Conservation (phyloP, 1,140 invertebrate genomes). For the Nephila pilipes region DNA sequence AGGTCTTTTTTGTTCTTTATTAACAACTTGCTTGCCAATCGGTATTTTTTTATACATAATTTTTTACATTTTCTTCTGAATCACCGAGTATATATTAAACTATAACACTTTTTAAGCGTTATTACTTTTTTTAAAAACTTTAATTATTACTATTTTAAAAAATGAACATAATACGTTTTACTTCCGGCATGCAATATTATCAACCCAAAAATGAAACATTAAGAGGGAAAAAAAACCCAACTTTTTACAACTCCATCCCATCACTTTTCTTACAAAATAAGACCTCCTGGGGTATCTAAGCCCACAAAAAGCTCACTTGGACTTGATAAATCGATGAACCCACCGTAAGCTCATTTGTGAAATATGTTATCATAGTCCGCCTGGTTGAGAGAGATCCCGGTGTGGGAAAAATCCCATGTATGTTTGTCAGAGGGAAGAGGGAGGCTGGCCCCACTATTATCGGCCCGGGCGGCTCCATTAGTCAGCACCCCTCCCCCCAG, state of each 20-base stretch:
- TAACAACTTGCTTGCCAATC: too few species aligned
- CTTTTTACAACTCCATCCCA: background rate
- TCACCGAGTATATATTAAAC: too few species aligned
- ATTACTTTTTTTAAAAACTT: too few species aligned
- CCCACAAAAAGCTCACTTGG: background rate
- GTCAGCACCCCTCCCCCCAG: constrained; percentile 8
- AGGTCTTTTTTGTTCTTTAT: too few species aligned
- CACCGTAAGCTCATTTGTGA: constrained; percentile 27
- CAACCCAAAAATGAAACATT: too few species aligned
- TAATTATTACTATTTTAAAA: too few species aligned
- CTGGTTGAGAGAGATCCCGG: background rate
- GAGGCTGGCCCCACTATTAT: background rate
- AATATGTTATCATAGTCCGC: constrained; percentile 26
- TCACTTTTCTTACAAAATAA: background rate
- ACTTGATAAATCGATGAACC: background rate
- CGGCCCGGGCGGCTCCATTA: constrained; percentile 18
- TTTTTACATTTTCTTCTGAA: too few species aligned
- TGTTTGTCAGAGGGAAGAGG: background rate
- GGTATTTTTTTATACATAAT: too few species aligned
- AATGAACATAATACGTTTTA: too few species aligned
- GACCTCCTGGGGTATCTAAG: background rate
- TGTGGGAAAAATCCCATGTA: constrained; percentile 24
- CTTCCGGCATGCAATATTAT: too few species aligned
- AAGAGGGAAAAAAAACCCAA: too few species aligned
- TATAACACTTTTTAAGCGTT: too few species aligned